Base-by-base conservation (phyloP, 2,888 invertebrate species). In the Parthenolecanium corni region DNA sequence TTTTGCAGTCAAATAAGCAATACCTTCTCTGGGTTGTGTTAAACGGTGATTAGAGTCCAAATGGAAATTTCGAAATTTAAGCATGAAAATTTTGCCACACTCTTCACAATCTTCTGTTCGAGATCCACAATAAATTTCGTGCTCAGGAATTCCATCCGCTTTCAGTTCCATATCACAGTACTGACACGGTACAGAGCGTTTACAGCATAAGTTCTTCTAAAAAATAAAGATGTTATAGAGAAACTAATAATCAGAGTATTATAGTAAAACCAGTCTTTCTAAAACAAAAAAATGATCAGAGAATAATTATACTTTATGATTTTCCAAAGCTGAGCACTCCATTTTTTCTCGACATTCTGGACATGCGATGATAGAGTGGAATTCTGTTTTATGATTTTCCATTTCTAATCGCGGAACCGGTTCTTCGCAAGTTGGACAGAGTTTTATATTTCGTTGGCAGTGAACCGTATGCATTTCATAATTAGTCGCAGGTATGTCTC, bases 401-500 rank as follows among this genome's bases (percentile, higher is more conserved):
- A 82, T 74, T 64, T 83, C 79, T 0, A 75, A 71, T 44, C 77
- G 76, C 0, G 80, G 80, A 57, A 85, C 77, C 0, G 84, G 81
- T 70, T 85, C 85, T 69, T 82, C 79, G 73, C 86, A 86, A 2
- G 78, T 77, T 0, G 79, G 76, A 69, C 86, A 86, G 53, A 83
- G 71, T 2, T 78, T 74, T 54, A 85, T 80, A 73, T 85, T 84
- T 42, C 84, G 75, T 0, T 79, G 78, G 70, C 86, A 86, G 73
- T 85, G 84, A 66, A 82, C 79, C 20, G 78, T 78, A 74, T 86
- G 86, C 73, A 82, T 83, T 2, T 81, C 79, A 76, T 81, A 84
- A 73, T 86, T 86, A 57, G 73, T 75, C 6, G 78, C 75, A 0
- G 84, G 82, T 58, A 86, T 82, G 69, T 84, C 82, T 49, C 80